A percentile compares a stretch with the other conserved stretches of the same genome.
Evolutionary conservation across 2,113 vertebrate genomes (phyloP).

Genomic region (Dasyornis broadbenti): DNA sequence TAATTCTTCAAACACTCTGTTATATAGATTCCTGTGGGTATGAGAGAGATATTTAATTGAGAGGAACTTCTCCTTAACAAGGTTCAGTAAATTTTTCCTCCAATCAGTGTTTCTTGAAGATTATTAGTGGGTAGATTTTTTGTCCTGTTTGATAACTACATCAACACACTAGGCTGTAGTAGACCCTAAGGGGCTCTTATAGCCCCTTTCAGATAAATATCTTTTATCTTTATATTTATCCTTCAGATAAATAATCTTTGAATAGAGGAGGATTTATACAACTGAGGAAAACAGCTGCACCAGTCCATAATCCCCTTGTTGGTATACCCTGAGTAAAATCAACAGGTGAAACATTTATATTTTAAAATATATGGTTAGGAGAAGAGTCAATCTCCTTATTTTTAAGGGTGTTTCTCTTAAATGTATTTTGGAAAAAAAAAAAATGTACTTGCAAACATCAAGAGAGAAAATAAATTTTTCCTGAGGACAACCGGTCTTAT

Average conservation of each 20-base stretch:
- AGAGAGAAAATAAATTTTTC: background rate
- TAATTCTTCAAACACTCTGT: background rate
- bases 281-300: background rate
- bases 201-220: background rate
- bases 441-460: background rate
- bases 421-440: background rate
- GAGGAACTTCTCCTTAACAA: background rate
- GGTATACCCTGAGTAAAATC: background rate
- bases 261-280: background rate
- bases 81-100: background rate
- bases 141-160: background rate
- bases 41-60: background rate
- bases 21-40: background rate
- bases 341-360: background rate
- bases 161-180: background rate
- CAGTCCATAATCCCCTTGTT: background rate
- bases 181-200: background rate
- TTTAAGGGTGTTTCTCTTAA: background rate
- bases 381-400: background rate
- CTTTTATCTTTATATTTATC: background rate
- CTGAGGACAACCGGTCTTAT: background rate
- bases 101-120: background rate
- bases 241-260: background rate
- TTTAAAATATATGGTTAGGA: background rate
- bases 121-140: background rate